Evolutionary conservation across 2,113 vertebrate genomes (phyloP).

Genomic region (Clarias gariepinus): DNA sequence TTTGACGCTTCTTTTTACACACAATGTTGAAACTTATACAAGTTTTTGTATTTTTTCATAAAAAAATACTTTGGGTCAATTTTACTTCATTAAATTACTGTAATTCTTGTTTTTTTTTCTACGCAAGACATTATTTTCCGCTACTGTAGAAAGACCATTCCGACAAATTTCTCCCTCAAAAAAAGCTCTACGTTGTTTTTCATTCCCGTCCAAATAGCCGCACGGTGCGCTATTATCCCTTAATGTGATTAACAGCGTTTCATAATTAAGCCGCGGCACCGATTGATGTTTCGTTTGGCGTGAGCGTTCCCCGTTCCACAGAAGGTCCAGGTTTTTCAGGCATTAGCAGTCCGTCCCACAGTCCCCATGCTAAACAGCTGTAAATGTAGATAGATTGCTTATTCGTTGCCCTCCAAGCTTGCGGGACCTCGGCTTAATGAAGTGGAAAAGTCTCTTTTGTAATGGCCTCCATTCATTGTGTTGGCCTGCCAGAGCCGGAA

Average conservation of each 20-base stretch:
- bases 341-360: constrained; percentile 38
- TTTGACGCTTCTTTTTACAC: neutral
- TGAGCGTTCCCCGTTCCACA: neutral
- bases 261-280: constrained; percentile 27
- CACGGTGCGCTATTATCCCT: neutral
- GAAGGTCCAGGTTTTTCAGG: constrained; percentile 9
- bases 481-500: constrained; percentile 65
- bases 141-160: neutral
- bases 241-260: constrained; percentile 6
- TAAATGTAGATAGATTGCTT: constrained; percentile 67
- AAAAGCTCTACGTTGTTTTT: neutral
- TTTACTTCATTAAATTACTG: neutral
- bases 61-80: neutral
- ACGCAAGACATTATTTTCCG: neutral
- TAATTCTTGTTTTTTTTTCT: neutral
- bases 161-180: neutral
- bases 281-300: constrained; percentile 33
- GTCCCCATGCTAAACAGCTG: constrained; percentile 50
- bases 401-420: constrained; percentile 64
- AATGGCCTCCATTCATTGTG: constrained; percentile 68
- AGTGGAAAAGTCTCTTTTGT: constrained; percentile 73
- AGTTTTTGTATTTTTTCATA: too few relatives aligned
- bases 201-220: neutral
- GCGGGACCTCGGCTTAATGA: constrained; percentile 69
- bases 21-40: neutral